Evolutionary conservation across 2,113 vertebrate genomes (phyloP).

Genomic region (Pedionomus torquatus): DNA sequence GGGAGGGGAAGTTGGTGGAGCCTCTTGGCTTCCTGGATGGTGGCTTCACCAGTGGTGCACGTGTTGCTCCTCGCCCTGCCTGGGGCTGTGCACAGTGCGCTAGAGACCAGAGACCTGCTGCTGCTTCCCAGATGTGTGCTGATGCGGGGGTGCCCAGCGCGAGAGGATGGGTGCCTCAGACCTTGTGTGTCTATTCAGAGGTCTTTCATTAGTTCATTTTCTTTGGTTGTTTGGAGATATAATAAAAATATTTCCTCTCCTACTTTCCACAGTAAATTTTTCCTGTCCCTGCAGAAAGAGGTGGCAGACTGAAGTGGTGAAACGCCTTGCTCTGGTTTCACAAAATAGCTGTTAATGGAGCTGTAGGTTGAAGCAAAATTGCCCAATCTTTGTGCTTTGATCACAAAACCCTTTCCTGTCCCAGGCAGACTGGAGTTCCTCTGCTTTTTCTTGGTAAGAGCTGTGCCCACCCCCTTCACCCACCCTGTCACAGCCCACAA

Average conservation of each 20-base stretch:
- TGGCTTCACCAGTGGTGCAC: not conserved
- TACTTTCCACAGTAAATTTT: not conserved
- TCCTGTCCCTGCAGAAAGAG: not conserved
- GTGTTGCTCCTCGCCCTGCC: not conserved
- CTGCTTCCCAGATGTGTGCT: not conserved
- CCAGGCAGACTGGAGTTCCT: not conserved
- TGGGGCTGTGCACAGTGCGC: not conserved
- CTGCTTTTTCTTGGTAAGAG: not conserved
- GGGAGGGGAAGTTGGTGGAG: not conserved
- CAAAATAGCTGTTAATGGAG: not conserved
- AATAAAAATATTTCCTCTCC: not conserved
- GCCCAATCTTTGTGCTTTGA: not conserved
- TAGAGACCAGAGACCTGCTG: not conserved
- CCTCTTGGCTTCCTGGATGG: not conserved
- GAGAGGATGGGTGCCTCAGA: not conserved
- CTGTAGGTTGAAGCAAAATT: not conserved
- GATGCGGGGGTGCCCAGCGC: not conserved
- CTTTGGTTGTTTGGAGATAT: not conserved
- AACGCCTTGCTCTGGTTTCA: not conserved
- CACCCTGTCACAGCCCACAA: not conserved
- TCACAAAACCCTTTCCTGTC: not conserved
- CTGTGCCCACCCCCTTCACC: rapidly evolving
- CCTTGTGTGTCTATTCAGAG: not conserved
- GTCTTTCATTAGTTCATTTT: not conserved
- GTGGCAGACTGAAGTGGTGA: not conserved